Percentiles rank a stretch among this genome's conserved stretches.
Conservation (phyloP, 2,113 vertebrate species). For the Sturnus vulgaris region DNA sequence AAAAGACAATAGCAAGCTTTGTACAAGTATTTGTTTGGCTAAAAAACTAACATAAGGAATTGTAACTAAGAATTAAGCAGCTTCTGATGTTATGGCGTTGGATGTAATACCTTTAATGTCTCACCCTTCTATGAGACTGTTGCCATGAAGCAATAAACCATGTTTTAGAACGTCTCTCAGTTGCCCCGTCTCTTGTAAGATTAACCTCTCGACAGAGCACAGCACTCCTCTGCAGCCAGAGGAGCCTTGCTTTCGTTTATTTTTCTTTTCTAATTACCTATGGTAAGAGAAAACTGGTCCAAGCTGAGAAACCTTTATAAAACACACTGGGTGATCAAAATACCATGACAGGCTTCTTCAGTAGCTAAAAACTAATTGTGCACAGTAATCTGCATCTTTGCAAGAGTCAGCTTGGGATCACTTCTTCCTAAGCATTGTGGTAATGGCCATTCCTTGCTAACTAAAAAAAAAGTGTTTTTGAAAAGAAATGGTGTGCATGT, state of each 20-base stretch:
- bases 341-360: neutral
- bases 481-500: neutral
- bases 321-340: neutral
- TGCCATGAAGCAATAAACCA: no score
- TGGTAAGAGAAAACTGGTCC: neutral
- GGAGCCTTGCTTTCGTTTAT: neutral
- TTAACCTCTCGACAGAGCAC: neutral
- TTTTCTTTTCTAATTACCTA: slow-evolving; percentile 44
- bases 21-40: no score
- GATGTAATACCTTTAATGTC: no score
- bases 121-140: no score
- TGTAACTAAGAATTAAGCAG: no score
- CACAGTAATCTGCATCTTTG: slow-evolving; percentile 5
- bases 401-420: neutral
- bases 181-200: no score
- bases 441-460: neutral
- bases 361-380: neutral
- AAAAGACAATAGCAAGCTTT: no score
- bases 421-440: neutral
- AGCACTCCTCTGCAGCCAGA: neutral
- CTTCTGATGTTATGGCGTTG: no score
- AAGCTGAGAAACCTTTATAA: neutral
- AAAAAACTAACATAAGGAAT: no score
- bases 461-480: neutral
- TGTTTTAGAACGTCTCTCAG: no score